A percentile compares a stretch with the other conserved stretches of the same genome.
These are phyloP conservation scores for Solen grandis DNA, from an alignment of 1,140 invertebrate species.

Conservation along the genomic window DNA sequence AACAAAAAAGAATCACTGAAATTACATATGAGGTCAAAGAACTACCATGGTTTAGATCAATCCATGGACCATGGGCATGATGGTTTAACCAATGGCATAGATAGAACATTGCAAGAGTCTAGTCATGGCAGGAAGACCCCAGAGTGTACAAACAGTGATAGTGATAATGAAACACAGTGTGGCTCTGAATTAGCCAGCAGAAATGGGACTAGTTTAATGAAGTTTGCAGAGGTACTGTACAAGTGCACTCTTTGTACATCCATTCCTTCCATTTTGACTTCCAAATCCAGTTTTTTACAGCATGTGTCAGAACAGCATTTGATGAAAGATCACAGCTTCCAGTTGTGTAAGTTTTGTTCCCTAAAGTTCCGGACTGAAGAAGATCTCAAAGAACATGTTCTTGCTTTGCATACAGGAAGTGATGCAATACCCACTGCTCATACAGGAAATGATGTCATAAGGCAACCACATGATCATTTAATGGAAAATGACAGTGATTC, in stretches of 20 bases:
- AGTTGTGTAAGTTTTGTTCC: constrained; percentile 61
- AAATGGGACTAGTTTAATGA: too few relatives aligned
- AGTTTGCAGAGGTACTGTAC: constrained; percentile 75
- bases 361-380: constrained; percentile 70
- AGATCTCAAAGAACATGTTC: constrained; percentile 67
- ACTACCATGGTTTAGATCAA: too few relatives aligned
- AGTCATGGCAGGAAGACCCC: too few relatives aligned
- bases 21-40: too few relatives aligned
- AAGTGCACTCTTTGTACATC: constrained; percentile 74
- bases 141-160: too few relatives aligned
- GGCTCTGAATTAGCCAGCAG: too few relatives aligned
- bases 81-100: too few relatives aligned
- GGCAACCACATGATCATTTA: constrained; percentile 23
- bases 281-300: constrained; percentile 65
- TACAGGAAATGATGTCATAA: constrained; percentile 47
- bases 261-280: constrained; percentile 73
- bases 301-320: constrained; percentile 72
- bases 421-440: constrained; percentile 28
- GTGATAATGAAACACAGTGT: too few relatives aligned
- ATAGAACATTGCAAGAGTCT: too few relatives aligned
- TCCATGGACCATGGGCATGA: too few relatives aligned
- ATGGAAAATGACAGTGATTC: constrained; percentile 53
- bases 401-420: constrained; percentile 25
- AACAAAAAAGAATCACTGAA: too few relatives aligned
- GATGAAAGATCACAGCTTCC: constrained; percentile 31